A percentile compares a stretch with the other conserved stretches of the same genome.
These are phyloP conservation scores for Ichneumoninae sp. DNA, from an alignment of 2,888 invertebrate genomes.

Conservation along the genomic window DNA sequence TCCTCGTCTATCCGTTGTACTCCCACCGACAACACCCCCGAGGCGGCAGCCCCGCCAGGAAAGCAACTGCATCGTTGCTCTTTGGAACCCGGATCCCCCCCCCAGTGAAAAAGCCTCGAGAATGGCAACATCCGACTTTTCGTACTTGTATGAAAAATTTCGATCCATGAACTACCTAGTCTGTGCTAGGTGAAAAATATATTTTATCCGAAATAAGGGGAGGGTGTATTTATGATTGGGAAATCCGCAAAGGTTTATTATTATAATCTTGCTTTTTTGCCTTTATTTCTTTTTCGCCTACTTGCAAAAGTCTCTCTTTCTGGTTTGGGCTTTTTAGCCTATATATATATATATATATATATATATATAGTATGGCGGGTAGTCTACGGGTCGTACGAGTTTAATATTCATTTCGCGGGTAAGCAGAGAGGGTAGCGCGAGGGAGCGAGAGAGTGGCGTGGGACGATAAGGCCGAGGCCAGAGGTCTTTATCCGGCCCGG, in stretches of 20 bases:
- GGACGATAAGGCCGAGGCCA: conserved; percentile 70
- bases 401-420: conserved; percentile 76
- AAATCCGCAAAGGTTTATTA: conserved; percentile 38
- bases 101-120: not conserved
- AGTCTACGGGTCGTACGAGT: conserved; percentile 61
- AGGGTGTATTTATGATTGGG: conserved; percentile 42
- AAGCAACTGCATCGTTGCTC: conserved; percentile 19
- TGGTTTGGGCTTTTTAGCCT: not conserved
- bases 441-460: conserved; percentile 51
- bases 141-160: conserved; percentile 14
- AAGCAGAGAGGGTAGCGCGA: conserved; percentile 51
- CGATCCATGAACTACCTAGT: not conserved
- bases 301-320: conserved; percentile 35
- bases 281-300: conserved; percentile 34
- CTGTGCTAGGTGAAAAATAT: not conserved
- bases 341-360: not conserved
- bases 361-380: not conserved
- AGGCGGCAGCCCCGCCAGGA: conserved; percentile 11
- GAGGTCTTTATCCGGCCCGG: conserved; percentile 69
- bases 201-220: conserved; percentile 15
- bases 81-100: not conserved
- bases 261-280: conserved; percentile 22
- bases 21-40: conserved; percentile 53
- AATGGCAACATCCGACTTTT: conserved; percentile 18
- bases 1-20: conserved; percentile 72